Base-by-base conservation (phyloP, 2,888 invertebrate genomes). In the Tachystola acroxantha region DNA sequence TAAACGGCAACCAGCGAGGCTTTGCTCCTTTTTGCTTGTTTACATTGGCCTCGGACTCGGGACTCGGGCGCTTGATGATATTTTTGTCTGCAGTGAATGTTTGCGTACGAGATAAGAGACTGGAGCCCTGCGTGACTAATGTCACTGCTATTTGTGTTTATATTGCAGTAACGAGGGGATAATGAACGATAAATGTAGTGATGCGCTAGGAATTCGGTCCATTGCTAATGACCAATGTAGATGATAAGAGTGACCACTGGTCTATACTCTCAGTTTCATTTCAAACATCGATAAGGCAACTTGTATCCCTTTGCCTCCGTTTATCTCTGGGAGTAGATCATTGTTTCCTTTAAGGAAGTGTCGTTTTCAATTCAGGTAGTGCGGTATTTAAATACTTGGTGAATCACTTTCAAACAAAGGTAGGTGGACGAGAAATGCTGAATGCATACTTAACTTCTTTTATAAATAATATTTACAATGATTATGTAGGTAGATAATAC, bases 71-170 rank as follows among this genome's bases (percentile, higher is more conserved):
- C n/a, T n/a, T 31, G 45, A 46, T 50, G 51, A 52, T 64, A 64
- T 66, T 62, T 57, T 55, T 42, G 57, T 58, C 53, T 49, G 51
- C 45, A 52, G 56, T 55, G 48, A 57, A 57, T 64, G 62, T 67
- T 65, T 59, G 49, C 47, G 46, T 42, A 11, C 46, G 48, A n/a
- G 16, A 16, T 75, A 78, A 76, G 77, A 76, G 68, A 43, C 46
- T 48, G 40, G 56, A 49, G 57, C 57, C 56, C 59, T 66, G 57
- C 56, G 59, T 78, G 79, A 80, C 75, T 78, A 78, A 79, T 70
- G 67, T 50, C 53, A 31, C 46, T 59, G 66, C 55, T 75, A 76
- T 78, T 72, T 76, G 56, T 73, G 63, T 70, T 66, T 70, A 59
- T 68, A 65, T 62, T 62, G 62, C 56, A 57, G 59, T 67, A 70